Evolutionary conservation across 2,888 invertebrate genomes (phyloP).

Genomic region (Xylota sylvarum): DNA sequence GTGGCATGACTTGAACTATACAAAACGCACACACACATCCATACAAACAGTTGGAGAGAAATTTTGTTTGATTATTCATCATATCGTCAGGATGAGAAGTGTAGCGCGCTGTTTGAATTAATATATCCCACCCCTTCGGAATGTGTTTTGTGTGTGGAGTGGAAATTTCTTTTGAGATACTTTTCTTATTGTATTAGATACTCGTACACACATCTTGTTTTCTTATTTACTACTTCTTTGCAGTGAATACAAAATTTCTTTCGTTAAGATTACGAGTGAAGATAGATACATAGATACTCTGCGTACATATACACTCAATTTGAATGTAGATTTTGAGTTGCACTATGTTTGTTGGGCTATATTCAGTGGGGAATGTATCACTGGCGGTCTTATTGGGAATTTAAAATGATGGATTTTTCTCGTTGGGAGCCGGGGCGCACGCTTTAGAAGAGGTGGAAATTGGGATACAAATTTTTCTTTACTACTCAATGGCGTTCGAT

Average conservation of each 20-base stretch:
- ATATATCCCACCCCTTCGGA: constrained; percentile 76
- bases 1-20: constrained; percentile 75
- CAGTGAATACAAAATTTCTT: constrained; percentile 50
- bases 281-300: constrained; percentile 26
- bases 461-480: constrained; percentile 1
- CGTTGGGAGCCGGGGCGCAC: background rate
- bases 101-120: constrained; percentile 53
- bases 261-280: constrained; percentile 70
- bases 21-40: constrained; percentile 44
- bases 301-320: constrained; percentile 16
- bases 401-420: constrained; percentile 49
- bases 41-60: constrained; percentile 31
- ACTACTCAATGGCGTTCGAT: background rate
- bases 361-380: constrained; percentile 13
- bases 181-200: constrained; percentile 54
- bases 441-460: background rate
- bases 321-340: constrained; percentile 47
- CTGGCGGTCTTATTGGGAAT: constrained; percentile 56
- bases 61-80: constrained; percentile 73
- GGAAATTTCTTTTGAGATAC: constrained; percentile 68
- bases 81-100: constrained; percentile 45
- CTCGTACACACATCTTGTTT: constrained; percentile 11
- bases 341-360: background rate
- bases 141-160: constrained; percentile 37
- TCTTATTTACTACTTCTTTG: constrained; percentile 65